Evolutionary conservation across 2,797 vertebrate genomes (phyloP).

Genomic region (Tragelaphus oryx): DNA sequence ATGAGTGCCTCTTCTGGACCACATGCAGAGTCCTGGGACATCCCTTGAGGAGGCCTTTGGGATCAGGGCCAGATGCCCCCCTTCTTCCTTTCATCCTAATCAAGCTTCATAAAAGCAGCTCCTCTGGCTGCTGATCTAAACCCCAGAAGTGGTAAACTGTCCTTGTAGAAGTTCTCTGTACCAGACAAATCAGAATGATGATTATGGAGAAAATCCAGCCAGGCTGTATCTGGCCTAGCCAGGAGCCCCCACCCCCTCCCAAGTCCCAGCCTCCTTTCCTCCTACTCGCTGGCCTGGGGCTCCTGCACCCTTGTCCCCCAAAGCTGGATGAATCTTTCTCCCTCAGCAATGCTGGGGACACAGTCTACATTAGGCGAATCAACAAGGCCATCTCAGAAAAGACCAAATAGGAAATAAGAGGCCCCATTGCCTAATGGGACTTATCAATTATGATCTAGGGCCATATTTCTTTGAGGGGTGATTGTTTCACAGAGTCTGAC

Average conservation of each 20-base stretch:
- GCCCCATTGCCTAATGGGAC: slow-evolving; percentile 85
- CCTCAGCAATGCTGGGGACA: slow-evolving; percentile 48
- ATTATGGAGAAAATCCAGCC: rapidly evolving
- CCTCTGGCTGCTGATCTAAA: neutral
- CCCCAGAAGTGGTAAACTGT: rapidly evolving
- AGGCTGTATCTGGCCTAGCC: rapidly evolving
- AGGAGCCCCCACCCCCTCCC: neutral
- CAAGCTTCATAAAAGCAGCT: neutral
- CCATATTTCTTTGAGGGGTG: slow-evolving; percentile 88
- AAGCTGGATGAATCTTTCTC: neutral
- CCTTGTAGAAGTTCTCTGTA: neutral
- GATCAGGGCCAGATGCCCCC: neutral
- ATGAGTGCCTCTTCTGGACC: rapidly evolving
- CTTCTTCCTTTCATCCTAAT: neutral
- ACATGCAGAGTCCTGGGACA: neutral
- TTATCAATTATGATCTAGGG: slow-evolving; percentile 89
- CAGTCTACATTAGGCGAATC: slow-evolving; percentile 64
- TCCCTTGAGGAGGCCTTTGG: rapidly evolving
- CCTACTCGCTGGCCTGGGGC: neutral
- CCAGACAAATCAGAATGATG: neutral
- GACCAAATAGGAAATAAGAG: slow-evolving; percentile 77
- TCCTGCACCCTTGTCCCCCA: neutral
- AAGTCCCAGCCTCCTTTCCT: neutral
- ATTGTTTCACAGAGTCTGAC: slow-evolving; percentile 89
- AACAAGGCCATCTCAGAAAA: slow-evolving; percentile 75